Evolutionary conservation across 1,140 invertebrate species (phyloP).

Genomic region (Ectropis grisescens): DNA sequence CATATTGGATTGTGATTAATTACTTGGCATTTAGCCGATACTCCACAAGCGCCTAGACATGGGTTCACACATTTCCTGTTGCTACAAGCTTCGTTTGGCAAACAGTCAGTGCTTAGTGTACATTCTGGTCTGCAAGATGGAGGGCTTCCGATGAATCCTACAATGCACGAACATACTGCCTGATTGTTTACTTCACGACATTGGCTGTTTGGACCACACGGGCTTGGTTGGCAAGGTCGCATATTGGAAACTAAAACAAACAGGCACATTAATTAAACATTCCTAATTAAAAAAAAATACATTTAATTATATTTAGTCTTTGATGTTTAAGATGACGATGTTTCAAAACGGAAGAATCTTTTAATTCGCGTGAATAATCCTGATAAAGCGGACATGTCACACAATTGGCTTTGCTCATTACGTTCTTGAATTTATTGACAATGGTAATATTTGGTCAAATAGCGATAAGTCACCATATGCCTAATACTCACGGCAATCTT

Average conservation of each 20-base stretch:
- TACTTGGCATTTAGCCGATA: conserved; percentile 77
- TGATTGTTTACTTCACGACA: conserved; percentile 79
- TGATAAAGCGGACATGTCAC: no score
- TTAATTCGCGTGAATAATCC: no score
- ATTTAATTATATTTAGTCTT: no score
- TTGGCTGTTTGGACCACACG: conserved; percentile 76
- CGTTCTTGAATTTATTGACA: no score
- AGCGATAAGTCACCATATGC: no score
- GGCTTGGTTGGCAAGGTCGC: conserved; percentile 72
- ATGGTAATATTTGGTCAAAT: no score
- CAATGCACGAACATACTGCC: conserved; percentile 79
- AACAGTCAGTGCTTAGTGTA: conserved; percentile 76
- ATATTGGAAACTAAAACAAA: conserved; percentile 39
- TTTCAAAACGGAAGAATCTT: no score
- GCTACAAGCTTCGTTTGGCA: conserved; percentile 77
- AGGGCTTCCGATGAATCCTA: conserved; percentile 83
- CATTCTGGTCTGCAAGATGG: conserved; percentile 81
- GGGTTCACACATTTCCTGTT: conserved; percentile 82
- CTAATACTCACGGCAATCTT: no score
- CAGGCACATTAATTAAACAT: no score
- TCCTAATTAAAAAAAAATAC: no score
- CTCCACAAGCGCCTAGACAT: conserved; percentile 80
- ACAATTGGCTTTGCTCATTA: no score
- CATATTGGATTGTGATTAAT: conserved; percentile 85
- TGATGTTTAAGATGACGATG: no score